Base-by-base conservation (phyloP, 2,888 invertebrate species). In the Carpatolechia fugitivella region DNA sequence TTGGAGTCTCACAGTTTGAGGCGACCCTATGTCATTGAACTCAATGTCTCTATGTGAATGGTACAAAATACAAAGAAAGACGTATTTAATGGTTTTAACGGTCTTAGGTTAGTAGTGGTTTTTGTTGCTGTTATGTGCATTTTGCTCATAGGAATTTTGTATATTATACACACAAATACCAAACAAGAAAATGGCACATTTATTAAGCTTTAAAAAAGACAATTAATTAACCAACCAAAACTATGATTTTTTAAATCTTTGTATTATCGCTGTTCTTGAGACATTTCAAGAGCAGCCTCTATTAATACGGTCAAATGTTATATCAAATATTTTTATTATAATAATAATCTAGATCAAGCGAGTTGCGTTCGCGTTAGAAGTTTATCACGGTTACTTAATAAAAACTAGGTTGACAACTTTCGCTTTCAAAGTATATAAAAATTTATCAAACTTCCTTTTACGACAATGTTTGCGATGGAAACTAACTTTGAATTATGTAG, bases 21-120 rank as follows among this genome's bases (percentile, higher is more conserved):
- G 1, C 44, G 49, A 49, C 31, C 35, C 49, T 6, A 49, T 49
- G 49, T 35, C 49, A 18, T 20, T 49, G 55, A 54, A 54, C 59
- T 58, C 59, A 62, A n/a, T n/a, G n/a, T n/a, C 61, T 62, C 64
- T 65, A 74, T 72, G 70, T 67, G 18, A 49, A 49, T 49, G 13
- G 31, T 31, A 13, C 1, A 49, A 24, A 58, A 60, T 58, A 60
- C 52, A 55, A 69, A 62, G 65, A 64, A 62, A 60, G 70, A 69
- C 68, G 69, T 68, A 66, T 66, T 73, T 77, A 76, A 78, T 77
- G 68, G 72, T 72, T 65, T 74, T 70, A 76, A 76, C 77, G 70
- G 71, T 72, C 63, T 62, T 57, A 64, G 59, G 68, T 66, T 35
- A 7, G 13, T 11, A 38, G 38, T 51, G 35, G 8, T 35, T 51